Base-by-base conservation (phyloP, 2,113 vertebrate species). In the Ammospiza nelsoni region DNA sequence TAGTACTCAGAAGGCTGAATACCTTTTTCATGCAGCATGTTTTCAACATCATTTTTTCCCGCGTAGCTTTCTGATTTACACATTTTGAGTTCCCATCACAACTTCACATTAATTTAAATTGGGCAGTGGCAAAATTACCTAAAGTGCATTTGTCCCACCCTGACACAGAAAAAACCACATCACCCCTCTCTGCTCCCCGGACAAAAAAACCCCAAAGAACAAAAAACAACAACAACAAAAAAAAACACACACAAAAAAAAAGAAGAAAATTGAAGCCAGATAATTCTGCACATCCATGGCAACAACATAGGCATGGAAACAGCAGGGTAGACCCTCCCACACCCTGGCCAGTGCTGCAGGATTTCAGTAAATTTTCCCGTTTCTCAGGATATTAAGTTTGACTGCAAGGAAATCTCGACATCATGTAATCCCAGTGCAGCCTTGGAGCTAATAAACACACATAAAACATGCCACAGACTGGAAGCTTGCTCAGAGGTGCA, bases 351-450 rank as follows among this genome's bases (percentile, higher is more conserved):
- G 65, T 12, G 3, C 93, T 93, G 55, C 75, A 65, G 87, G 59
- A 76, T 84, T 85, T 96, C 91, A 97, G 94, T 97, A 96, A 97
- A 90, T 93, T 94, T 96, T 94, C 93, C 92, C 39, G 39, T 95
- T 95, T 97, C 85, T 94, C 97, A 97, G 97, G 92, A 97, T 97
- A 97, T 98, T 97, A 95, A 94, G 88, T 97, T 94, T 94, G 94
- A 95, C 94, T 94, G 91, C 92, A 94, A 92, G 88, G 95, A 98
- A 97, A 98, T 77, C 89, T 96, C 97, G 97, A 96, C 95, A 94
- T 96, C 96, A 68, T 94, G 97, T 97, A 96, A 96, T 96, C 95
- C 93, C 67, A 54, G 81, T 96, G 91, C 92, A 94, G 76, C 94
- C 92, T 86, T 11, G 8, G 66, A 91, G 90, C 94, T 97, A 96